phyloP scores from a whole-genome alignment of 1,140 invertebrate genomes.

The Philaenus spumarius region DNA sequence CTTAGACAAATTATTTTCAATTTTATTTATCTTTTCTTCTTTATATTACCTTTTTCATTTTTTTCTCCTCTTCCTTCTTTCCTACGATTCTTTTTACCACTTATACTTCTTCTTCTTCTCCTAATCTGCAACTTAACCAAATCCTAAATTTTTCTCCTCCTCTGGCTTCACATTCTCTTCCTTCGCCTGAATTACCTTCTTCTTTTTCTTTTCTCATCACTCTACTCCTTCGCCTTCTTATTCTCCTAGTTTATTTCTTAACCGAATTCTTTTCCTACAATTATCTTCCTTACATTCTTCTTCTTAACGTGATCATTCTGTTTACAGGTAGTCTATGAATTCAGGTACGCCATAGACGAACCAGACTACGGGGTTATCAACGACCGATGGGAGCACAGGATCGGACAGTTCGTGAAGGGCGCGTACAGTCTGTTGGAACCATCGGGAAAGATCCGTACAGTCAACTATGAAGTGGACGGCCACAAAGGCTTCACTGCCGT shows the following conservation, averaged over 20 bases:
- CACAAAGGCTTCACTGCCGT: conserved; percentile 41
- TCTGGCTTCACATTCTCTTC: too few species aligned
- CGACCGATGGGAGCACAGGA: conserved; percentile 42
- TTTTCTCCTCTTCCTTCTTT: too few species aligned
- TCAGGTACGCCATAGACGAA: conserved; percentile 43
- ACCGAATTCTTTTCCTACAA: background rate
- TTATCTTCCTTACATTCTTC: background rate
- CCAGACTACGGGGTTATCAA: conserved; percentile 36
- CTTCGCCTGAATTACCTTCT: background rate
- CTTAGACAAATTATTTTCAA: too few species aligned
- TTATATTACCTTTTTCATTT: too few species aligned
- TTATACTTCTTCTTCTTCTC: too few species aligned
- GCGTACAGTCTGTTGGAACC: conserved; percentile 44
- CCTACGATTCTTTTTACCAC: too few species aligned
- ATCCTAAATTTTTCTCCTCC: too few species aligned
- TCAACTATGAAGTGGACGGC: conserved; percentile 43
- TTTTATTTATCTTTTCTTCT: too few species aligned
- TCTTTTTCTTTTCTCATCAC: background rate
- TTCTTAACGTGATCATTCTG: background rate
- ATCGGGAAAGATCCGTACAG: conserved; percentile 41
- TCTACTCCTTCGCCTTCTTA: background rate
- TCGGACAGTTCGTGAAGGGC: conserved; percentile 40
- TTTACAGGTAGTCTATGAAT: conserved; percentile 40
- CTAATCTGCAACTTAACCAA: too few species aligned
- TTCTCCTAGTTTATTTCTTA: background rate